Conservation (phyloP, 2,888 invertebrate genomes). For the Junonia oenone region DNA sequence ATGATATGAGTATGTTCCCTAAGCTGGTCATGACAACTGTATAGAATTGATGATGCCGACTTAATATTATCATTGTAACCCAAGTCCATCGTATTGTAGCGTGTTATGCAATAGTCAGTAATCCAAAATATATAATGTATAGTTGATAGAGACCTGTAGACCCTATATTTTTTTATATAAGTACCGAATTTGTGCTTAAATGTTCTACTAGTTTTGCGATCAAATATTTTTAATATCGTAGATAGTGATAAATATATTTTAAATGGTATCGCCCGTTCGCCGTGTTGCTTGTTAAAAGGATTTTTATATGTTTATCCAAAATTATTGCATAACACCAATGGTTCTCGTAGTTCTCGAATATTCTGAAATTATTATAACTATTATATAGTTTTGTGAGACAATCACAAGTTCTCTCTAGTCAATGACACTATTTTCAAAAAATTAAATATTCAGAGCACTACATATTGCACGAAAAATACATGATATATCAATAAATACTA, state of each 20-base stretch:
- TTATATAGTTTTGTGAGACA: neutral
- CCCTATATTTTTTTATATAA: neutral
- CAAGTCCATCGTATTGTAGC: neutral
- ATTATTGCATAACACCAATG: neutral
- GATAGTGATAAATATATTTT: neutral
- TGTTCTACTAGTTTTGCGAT: neutral
- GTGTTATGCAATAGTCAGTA: neutral
- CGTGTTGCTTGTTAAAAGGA: neutral
- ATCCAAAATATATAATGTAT: neutral
- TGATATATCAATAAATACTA: neutral
- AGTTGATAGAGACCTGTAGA: neutral
- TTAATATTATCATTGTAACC: neutral
- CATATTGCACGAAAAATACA: neutral
- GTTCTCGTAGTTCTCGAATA: neutral
- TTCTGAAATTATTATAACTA: neutral
- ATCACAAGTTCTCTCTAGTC: constrained; percentile 1
- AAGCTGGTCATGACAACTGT: neutral
- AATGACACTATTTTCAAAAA: neutral
- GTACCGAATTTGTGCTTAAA: neutral
- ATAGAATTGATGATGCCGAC: neutral
- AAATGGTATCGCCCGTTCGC: neutral
- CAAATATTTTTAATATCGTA: neutral
- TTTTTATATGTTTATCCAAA: neutral
- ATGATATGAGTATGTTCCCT: no score
- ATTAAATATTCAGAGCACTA: neutral